Evolutionary conservation across 2,113 vertebrate species (phyloP), one percentile per base, ranked within the genome.

Genomic region (Spea bombifrons): DNA sequence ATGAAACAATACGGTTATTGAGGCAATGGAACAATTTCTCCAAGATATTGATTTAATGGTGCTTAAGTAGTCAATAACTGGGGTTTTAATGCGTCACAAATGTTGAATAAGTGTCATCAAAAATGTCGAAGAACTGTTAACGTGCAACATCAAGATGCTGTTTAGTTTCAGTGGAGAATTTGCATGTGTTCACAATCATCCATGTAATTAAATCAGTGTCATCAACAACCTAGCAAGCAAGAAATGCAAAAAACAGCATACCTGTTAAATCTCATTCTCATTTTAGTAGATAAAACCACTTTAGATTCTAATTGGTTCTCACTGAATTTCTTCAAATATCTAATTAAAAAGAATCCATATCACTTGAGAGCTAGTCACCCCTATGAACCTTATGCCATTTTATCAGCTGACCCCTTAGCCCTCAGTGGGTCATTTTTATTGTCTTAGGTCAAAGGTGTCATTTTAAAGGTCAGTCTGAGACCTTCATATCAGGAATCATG

Each of bases 291-390:
- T 70, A 77, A 77, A 77, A 50, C 4, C 66, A 77, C 66, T 77
- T 77, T 45, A 77, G 47, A 70, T 70, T 70, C 16, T 70, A 71
- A 70, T 77, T 75, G 66, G n/a, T 68, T 76, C 65, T 57, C 66
- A 59, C 47, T 43, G 55, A 53, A 77, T 70, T 70, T 69, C 5
- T 17, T 75, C 30, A 49, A 69, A 77, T 61, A 43, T 17, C 53
- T 55, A 77, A 77, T 77, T 77, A 77, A 63, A 53, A 66, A 65
- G n/a, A 61, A 61, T 74, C 53, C 52, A 74, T 65, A 72, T 65
- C 53, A 48, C n/a, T 73, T 50, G 48, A 57, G 4, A 59, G 50
- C 9, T 30, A 67, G 47, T 17, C 53, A 47, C 52, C 7, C 52
- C 8, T 6, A 57, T 63, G 17, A 55, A 74, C 67, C 16, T 80